Percentiles rank a stretch among this genome's conserved stretches.
Evolutionary conservation across 2,113 vertebrate genomes (phyloP).

Genomic region (Tinamus guttatus): DNA sequence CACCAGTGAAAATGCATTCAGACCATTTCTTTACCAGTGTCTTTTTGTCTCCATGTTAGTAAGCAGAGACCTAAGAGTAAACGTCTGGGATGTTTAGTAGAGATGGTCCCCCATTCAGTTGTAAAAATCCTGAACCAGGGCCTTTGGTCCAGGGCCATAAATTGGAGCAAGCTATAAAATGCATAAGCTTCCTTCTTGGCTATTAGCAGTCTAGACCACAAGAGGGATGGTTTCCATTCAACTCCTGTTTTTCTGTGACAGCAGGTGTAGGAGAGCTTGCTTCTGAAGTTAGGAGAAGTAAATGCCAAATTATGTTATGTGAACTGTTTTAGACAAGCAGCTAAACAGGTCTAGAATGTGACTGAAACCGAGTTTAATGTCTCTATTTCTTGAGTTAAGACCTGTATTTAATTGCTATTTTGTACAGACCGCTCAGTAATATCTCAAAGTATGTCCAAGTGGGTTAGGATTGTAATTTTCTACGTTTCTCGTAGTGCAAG

Average conservation of each 20-base stretch:
- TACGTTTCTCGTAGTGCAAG: neutral
- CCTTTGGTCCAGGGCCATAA: neutral
- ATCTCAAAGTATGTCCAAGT: neutral
- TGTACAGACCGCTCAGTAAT: neutral
- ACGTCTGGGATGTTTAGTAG: neutral
- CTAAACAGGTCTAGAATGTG: neutral
- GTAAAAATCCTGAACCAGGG: neutral
- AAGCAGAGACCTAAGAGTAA: neutral
- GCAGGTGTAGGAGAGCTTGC: neutral
- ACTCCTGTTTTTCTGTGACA: neutral
- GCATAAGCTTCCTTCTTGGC: neutral
- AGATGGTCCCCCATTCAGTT: neutral
- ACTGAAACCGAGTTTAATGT: neutral
- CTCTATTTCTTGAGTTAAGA: neutral
- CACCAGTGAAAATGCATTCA: neutral
- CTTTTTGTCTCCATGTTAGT: neutral
- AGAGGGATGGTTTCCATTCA: neutral
- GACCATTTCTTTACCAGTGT: neutral
- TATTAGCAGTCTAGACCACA: neutral
- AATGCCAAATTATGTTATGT: neutral
- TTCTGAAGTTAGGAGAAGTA: neutral
- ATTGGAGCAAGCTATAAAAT: neutral
- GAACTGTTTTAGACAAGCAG: neutral
- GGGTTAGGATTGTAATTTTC: neutral
- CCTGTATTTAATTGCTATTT: neutral